Evolutionary conservation across 1,140 invertebrate species (phyloP), one percentile per base, ranked within the genome.

Genomic region (Neuroterus valhalla): DNA sequence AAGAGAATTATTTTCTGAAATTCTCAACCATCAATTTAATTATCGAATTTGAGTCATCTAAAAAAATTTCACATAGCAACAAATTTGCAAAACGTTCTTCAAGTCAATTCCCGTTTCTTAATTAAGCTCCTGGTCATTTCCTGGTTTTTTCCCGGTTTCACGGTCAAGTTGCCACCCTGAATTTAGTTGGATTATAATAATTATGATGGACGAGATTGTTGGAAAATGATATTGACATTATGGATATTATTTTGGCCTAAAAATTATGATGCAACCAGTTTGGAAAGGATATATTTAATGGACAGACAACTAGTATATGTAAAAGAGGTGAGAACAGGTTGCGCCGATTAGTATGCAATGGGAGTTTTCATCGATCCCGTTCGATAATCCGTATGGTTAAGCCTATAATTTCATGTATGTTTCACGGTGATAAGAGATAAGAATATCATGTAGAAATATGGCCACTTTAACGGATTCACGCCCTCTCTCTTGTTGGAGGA

Each of bases 321-420:
- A 62, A 38, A 62, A 62, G 23, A 62, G 55, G 55, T 62, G 55
- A 62, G 55, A 62, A 62, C 55, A 38, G 55, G 55, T 62, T 62
- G 55, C 12, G n/a, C 3, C 14, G 55, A 62, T 62, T 62, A 62
- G 21, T 62, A 62, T 62, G 55, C 55, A 62, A 31, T 62, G 55
- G 55, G 23, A 62, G 55, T 62, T 62, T 62, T 12, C 55, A 62
- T 62, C 23, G 23, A 62, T 31, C 15, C 21, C 23, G 55, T 62
- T 62, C 23, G 55, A 62, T 62, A 62, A n/a, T 26, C 52, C 26
- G 31, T 38, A 5, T 38, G 31, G 12, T 62, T 62, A 62, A 31
- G 14, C 21, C 23, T 62, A 62, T 62, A 62, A 62, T 62, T 62
- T 62, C 31, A 62, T 62, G 31, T 62, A 62, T 15, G 21, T 62